Percentiles rank a stretch among this genome's conserved stretches.
phyloP scores from a whole-genome alignment of 2,888 invertebrate species.

The Elegia similella region DNA sequence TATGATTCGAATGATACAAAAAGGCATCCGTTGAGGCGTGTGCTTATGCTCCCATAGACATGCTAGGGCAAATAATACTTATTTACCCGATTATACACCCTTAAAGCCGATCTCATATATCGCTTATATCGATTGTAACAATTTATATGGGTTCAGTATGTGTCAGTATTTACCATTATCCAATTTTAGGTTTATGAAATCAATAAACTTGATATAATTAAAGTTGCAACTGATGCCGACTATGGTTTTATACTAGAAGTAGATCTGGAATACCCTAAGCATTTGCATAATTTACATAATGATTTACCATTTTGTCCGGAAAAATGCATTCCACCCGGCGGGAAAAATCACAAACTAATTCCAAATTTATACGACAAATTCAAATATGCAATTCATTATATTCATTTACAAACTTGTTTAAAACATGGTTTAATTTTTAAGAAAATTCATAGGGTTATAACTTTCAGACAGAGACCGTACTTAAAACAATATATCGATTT shows the following conservation, averaged over 20 bases:
- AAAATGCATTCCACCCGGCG: neutral
- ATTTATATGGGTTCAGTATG: slow-evolving; percentile 41
- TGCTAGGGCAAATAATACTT: slow-evolving; percentile 12
- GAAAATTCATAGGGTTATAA: slow-evolving; percentile 22
- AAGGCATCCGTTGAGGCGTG: slow-evolving; percentile 11
- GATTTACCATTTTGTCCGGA: slow-evolving; percentile 22
- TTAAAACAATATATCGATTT: slow-evolving; percentile 19
- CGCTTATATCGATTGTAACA: slow-evolving; percentile 37
- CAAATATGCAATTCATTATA: slow-evolving; percentile 21
- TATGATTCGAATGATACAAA: slow-evolving; percentile 4
- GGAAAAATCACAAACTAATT: slow-evolving; percentile 17
- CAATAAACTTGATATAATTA: neutral
- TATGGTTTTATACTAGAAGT: slow-evolving; percentile 21
- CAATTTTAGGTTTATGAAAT: slow-evolving; percentile 28
- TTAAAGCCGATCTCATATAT: slow-evolving; percentile 31
- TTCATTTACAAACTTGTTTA: slow-evolving; percentile 18
- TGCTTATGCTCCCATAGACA: slow-evolving; percentile 2
- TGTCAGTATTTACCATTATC: slow-evolving; percentile 29
- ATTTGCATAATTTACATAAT: slow-evolving; percentile 20
- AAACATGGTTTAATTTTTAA: slow-evolving; percentile 13
- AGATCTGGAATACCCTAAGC: slow-evolving; percentile 20
- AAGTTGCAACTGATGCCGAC: slow-evolving; percentile 5
- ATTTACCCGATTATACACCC: slow-evolving; percentile 13
- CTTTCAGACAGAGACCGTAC: slow-evolving; percentile 5
- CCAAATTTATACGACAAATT: slow-evolving; percentile 18